Evolutionary conservation across 2,888 invertebrate genomes (phyloP), one percentile per base, ranked within the genome.

Genomic region (Stomorhina lunata): DNA sequence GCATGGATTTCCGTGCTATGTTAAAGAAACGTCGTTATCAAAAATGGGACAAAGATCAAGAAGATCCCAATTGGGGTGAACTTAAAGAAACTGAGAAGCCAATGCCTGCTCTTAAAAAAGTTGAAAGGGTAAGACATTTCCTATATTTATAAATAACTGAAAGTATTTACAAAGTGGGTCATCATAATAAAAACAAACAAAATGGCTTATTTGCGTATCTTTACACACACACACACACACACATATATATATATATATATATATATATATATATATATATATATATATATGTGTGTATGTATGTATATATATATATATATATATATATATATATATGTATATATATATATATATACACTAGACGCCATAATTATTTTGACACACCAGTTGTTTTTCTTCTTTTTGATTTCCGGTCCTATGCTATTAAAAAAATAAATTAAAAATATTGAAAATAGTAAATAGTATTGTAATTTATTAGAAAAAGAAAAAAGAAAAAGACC

Each of bases 1-100:
- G 98, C 86, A 96, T 99, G 96, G 99, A 99, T 92, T 99, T 99
- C 96, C 95, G 99, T 92, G 95, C 98, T 84, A 96, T 99, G 96
- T 93, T 99, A 87, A 98, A 98, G 92, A 98, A 98, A 93, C 95
- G 97, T 89, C 97, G 97, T 92, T 98, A 98, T 91, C 96, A 96
- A 88, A 96, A 97, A 93, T 98, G 97, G 97, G 96, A 94, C 81
- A 95, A 95, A 91, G 96, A 97, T 86, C 96, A 98, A 86, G 96
- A 95, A 68, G 98, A 98, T 87, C 96, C 96, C 37, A 97, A 98
- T 91, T 98, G 96, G 95, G 97, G 97, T 86, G 96, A 97, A 87
- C 94, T 99, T 80, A 98, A 98, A 92, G 97, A 97, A 92, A 94
- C 94, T 20, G 97, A 97, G 89, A 96, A 96, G 91, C 97, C 96